Percentiles rank a stretch among this genome's conserved stretches.
phyloP scores from a whole-genome alignment of 2,797 vertebrate genomes.

The Vireo griseus region DNA sequence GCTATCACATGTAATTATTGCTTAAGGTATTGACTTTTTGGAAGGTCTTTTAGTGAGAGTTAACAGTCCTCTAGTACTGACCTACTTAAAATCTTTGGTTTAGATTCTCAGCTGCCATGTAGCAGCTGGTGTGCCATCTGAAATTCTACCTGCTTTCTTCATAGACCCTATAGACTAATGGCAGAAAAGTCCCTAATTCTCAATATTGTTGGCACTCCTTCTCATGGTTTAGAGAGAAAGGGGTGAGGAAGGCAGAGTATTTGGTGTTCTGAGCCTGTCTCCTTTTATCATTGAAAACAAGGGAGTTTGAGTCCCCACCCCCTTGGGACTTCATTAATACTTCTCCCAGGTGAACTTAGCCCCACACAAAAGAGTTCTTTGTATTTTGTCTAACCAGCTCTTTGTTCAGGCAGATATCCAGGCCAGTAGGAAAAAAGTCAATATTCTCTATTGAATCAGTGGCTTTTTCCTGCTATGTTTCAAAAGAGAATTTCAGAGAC shows the following conservation, averaged over 20 bases:
- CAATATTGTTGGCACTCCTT: neutral
- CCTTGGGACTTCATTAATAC: slow-evolving; percentile 72
- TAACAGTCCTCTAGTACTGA: neutral
- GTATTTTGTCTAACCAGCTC: slow-evolving; percentile 70
- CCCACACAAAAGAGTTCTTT: slow-evolving; percentile 75
- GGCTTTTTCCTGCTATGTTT: slow-evolving; percentile 63
- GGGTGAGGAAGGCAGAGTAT: slow-evolving; percentile 19
- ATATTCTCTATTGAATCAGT: slow-evolving; percentile 68
- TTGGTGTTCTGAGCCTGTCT: slow-evolving; percentile 15
- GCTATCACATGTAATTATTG: neutral
- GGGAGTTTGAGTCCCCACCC: slow-evolving; percentile 48
- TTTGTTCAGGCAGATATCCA: slow-evolving; percentile 75
- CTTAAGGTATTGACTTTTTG: neutral
- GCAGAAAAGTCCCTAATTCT: slow-evolving; percentile 20
- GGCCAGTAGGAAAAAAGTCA: slow-evolving; percentile 67
- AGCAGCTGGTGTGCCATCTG: neutral
- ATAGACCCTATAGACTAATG: neutral
- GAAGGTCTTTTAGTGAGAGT: neutral
- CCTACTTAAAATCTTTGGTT: neutral
- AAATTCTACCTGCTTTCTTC: neutral
- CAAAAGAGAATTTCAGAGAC: slow-evolving; percentile 42
- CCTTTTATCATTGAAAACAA: slow-evolving; percentile 51
- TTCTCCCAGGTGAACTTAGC: slow-evolving; percentile 72
- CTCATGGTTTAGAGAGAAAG: neutral
- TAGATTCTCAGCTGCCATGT: neutral